Conservation (phyloP, 1,140 invertebrate species). For the Pseudomyrmex flavicornis region DNA sequence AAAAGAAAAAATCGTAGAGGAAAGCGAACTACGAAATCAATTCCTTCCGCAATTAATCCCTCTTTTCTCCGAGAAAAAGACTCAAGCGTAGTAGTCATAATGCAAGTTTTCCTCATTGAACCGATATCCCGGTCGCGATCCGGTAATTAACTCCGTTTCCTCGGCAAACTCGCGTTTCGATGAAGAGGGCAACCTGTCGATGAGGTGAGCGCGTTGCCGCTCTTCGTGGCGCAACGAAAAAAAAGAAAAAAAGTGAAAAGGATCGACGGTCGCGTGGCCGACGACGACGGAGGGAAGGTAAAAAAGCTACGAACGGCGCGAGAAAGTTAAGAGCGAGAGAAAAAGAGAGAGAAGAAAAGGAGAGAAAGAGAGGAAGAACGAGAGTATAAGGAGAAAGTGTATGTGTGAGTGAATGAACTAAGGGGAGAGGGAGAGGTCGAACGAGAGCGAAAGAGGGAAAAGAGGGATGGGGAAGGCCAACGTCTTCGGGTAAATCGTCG, state of each 20-base stretch:
- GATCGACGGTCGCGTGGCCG: constrained; percentile 65
- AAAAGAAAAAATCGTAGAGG: background rate
- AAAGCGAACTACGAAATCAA: background rate
- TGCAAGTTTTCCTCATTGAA: constrained; percentile 30
- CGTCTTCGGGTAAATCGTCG: constrained; percentile 77
- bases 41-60: constrained; percentile 17
- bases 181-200: constrained; percentile 50
- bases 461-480: constrained; percentile 74
- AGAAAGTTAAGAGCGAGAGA: constrained; percentile 29
- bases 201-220: constrained; percentile 46
- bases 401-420: constrained; percentile 65
- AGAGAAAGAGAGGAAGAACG: constrained; percentile 1
- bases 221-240: constrained; percentile 22
- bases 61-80: constrained; percentile 5
- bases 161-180: constrained; percentile 23
- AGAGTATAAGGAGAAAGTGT: constrained; percentile 41
- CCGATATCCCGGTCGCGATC: constrained; percentile 24
- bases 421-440: constrained; percentile 5
- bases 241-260: constrained; percentile 68
- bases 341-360: background rate
- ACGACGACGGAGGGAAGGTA: constrained; percentile 57
- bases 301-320: constrained; percentile 63
- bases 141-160: constrained; percentile 53
- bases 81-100: constrained; percentile 27
- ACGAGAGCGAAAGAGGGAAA: constrained; percentile 58